Percentiles rank a stretch among this genome's conserved stretches.
phyloP scores from a whole-genome alignment of 2,888 invertebrate genomes.

The Sipha maydis region DNA sequence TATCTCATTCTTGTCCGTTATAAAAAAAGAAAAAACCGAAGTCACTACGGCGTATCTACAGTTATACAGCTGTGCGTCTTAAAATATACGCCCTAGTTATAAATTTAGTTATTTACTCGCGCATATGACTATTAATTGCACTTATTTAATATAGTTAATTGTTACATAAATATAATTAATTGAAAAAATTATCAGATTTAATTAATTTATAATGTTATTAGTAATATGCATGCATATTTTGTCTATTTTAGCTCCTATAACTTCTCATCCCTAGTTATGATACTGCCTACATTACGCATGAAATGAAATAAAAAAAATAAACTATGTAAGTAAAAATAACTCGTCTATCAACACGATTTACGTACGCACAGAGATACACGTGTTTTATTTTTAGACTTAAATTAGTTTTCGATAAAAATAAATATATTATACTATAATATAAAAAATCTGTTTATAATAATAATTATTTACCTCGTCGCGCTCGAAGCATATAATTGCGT shows the following conservation, averaged over 20 bases:
- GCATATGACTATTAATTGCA: neutral
- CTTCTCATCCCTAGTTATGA: too few species aligned
- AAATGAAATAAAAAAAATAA: too few species aligned
- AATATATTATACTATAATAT: neutral
- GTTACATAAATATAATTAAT: neutral
- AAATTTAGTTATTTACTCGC: neutral
- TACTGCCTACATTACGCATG: too few species aligned
- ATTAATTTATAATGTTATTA: neutral
- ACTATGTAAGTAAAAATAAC: too few species aligned
- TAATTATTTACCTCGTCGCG: neutral
- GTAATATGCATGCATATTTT: too few species aligned
- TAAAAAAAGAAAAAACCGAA: slow-evolving; percentile 21
- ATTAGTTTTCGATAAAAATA: neutral
- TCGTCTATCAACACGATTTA: neutral
- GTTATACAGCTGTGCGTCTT: slow-evolving; percentile 17
- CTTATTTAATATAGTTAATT: neutral
- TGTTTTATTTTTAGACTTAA: slow-evolving; percentile 23
- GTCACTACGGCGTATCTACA: slow-evolving; percentile 51
- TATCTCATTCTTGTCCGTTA: slow-evolving; percentile 5
- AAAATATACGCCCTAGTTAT: slow-evolving; percentile 51
- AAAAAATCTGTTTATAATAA: neutral
- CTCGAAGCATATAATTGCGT: neutral
- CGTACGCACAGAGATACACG: neutral
- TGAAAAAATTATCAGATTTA: neutral
- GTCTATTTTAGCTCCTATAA: too few species aligned